Percentiles rank a stretch among this genome's conserved stretches.
Evolutionary conservation across 2,888 invertebrate species (phyloP).

Genomic region (Microctonus hyperodae): DNA sequence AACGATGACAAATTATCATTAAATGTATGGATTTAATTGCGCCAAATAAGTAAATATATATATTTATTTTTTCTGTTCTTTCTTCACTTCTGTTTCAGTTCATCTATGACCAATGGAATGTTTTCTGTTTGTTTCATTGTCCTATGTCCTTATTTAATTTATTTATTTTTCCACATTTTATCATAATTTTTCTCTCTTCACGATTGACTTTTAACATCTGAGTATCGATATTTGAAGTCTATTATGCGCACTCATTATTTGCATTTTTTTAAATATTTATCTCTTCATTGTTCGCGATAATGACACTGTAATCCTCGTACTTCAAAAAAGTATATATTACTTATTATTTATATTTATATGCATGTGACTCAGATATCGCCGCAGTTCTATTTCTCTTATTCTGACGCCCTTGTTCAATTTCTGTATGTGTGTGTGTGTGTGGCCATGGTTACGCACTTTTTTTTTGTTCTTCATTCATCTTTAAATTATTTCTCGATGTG

Average conservation of each 20-base stretch:
- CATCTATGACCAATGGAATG: constrained; percentile 49
- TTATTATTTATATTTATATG: constrained; percentile 47
- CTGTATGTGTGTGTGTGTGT: no score
- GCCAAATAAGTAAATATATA: constrained; percentile 9
- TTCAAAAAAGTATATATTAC: constrained; percentile 54
- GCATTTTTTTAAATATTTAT: constrained; percentile 14
- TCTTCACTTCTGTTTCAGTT: constrained; percentile 29
- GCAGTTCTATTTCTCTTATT: background rate
- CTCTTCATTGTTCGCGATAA: constrained; percentile 45
- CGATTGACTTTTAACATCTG: constrained; percentile 8
- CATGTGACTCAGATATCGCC: constrained; percentile 40
- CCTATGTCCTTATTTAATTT: constrained; percentile 19
- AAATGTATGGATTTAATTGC: constrained; percentile 21
- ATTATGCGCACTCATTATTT: constrained; percentile 19
- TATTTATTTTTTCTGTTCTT: no score
- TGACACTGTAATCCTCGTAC: constrained; percentile 48
- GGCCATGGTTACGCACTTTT: constrained; percentile 14
- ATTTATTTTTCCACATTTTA: constrained; percentile 13
- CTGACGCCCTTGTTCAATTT: background rate
- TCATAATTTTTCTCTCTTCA: constrained; percentile 19
- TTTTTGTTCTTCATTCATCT: background rate
- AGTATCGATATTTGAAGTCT: background rate
- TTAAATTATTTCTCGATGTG: background rate
- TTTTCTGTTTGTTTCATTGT: constrained; percentile 34
- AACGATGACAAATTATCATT: constrained; percentile 20